Conservation (phyloP, 2,797 vertebrate genomes). For the Chloroceryle amazona region DNA sequence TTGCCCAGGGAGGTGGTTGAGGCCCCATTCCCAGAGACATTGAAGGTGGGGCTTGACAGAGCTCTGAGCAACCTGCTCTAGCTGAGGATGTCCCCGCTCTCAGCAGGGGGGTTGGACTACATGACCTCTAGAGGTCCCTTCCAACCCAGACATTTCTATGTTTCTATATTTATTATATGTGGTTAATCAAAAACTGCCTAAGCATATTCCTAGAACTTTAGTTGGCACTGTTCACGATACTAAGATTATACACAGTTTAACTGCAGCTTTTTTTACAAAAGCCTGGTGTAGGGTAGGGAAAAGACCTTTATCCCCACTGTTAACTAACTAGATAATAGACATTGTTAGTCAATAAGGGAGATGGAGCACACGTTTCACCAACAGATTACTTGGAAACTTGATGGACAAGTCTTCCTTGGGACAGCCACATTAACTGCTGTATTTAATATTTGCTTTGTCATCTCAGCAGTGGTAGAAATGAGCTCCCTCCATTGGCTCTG, state of each 20-base stretch:
- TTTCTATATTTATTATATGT: background rate
- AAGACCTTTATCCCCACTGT: constrained; percentile 54
- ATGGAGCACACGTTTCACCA: background rate
- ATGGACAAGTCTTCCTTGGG: background rate
- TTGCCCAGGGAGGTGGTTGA: too few species aligned
- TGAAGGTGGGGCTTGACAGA: too few species aligned
- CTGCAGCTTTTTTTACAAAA: constrained; percentile 33
- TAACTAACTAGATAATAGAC: constrained; percentile 33
- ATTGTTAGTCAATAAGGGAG: constrained; percentile 17
- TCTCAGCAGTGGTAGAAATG: background rate
- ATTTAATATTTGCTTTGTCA: constrained; percentile 36
- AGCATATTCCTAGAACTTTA: constrained; percentile 17
- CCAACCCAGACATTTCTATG: too few species aligned
- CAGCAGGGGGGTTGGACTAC: too few species aligned
- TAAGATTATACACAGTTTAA: constrained; percentile 31
- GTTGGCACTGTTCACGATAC: background rate
- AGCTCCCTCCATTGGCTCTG: background rate
- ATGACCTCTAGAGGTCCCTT: too few species aligned
- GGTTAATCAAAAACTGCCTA: constrained; percentile 25
- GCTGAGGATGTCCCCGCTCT: too few species aligned
- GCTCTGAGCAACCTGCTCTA: too few species aligned
- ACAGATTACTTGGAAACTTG: constrained; percentile 27
- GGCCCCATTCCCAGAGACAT: too few species aligned
- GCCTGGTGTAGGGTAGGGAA: background rate
- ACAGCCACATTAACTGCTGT: background rate